A percentile compares a stretch with the other conserved stretches of the same genome.
Evolutionary conservation across 2,797 vertebrate species (phyloP).

Genomic region (Epinephelus malabaricus): DNA sequence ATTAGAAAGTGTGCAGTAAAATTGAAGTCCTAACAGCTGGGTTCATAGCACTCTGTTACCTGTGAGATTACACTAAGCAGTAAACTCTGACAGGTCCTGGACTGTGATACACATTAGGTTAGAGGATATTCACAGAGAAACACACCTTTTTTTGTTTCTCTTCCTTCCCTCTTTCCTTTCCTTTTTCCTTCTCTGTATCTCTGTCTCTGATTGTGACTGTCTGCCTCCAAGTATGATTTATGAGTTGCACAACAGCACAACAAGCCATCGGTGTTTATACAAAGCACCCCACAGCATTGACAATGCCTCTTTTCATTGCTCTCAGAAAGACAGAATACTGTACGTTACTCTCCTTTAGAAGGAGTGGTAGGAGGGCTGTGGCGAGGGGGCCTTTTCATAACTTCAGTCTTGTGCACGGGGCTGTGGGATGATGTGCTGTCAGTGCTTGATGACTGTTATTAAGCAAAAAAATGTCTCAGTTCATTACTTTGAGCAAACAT

Average conservation of each 20-base stretch:
- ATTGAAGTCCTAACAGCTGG: constrained; percentile 63
- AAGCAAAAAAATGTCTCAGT: constrained; percentile 78
- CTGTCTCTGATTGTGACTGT: constrained; percentile 54
- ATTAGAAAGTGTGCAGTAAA: constrained; percentile 68
- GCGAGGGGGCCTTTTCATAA: constrained; percentile 69
- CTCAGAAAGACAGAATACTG: constrained; percentile 54
- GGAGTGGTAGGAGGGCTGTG: constrained; percentile 56
- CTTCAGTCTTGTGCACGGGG: constrained; percentile 70
- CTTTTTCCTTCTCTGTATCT: constrained; percentile 12
- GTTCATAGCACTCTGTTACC: constrained; percentile 56
- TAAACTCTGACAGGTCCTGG: constrained; percentile 59
- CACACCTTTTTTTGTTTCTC: constrained; percentile 15
- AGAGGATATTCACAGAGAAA: constrained; percentile 48
- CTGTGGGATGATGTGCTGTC: constrained; percentile 81
- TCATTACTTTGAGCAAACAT: constrained; percentile 76
- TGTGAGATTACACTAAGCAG: constrained; percentile 63
- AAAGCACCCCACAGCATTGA: constrained; percentile 69
- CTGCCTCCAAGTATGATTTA: constrained; percentile 71
- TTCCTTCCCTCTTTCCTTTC: constrained; percentile 2
- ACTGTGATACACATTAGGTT: constrained; percentile 57
- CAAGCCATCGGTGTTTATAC: constrained; percentile 72
- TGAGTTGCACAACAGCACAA: constrained; percentile 69
- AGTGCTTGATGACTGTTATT: constrained; percentile 77
- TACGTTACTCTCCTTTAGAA: constrained; percentile 61
- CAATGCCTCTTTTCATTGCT: constrained; percentile 80